Evolutionary conservation across 2,113 vertebrate species (phyloP).

Genomic region (Parus major): DNA sequence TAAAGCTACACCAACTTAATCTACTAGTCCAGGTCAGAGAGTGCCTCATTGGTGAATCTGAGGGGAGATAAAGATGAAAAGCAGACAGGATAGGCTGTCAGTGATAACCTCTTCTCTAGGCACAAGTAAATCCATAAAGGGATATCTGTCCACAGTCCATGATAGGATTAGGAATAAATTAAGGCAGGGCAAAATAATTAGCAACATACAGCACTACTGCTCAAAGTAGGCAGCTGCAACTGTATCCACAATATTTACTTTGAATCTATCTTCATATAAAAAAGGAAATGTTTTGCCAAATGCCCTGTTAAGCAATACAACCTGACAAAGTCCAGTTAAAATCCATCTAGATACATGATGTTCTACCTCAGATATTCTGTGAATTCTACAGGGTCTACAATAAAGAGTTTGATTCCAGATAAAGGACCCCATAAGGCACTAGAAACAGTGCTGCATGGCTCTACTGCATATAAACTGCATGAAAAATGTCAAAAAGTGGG

Average conservation of each 20-base stretch:
- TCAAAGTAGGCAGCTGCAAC: neutral
- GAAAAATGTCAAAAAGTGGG: neutral
- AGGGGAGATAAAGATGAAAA: conserved; percentile 14
- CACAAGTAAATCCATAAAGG: conserved; percentile 2
- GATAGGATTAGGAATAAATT: conserved; percentile 6
- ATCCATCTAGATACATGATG: neutral
- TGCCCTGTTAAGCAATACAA: neutral
- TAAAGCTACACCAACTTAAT: neutral
- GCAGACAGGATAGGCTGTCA: neutral
- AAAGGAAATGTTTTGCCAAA: conserved; percentile 7
- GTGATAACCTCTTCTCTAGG: neutral
- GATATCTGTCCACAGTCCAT: neutral
- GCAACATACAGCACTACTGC: neutral
- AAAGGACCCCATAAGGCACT: neutral
- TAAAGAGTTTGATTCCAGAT: neutral
- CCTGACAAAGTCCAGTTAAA: neutral
- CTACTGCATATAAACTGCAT: neutral
- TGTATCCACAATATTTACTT: neutral
- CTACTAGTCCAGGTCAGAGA: neutral
- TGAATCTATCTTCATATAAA: neutral
- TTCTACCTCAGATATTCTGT: neutral
- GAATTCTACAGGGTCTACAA: neutral
- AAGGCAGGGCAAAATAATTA: neutral
- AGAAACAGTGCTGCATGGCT: neutral
- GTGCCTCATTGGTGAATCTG: neutral